Percentiles rank a stretch among this genome's conserved stretches.
These are phyloP conservation scores for Acromyrmex charruanus DNA, from an alignment of 1,140 invertebrate genomes.

Conservation along the genomic window DNA sequence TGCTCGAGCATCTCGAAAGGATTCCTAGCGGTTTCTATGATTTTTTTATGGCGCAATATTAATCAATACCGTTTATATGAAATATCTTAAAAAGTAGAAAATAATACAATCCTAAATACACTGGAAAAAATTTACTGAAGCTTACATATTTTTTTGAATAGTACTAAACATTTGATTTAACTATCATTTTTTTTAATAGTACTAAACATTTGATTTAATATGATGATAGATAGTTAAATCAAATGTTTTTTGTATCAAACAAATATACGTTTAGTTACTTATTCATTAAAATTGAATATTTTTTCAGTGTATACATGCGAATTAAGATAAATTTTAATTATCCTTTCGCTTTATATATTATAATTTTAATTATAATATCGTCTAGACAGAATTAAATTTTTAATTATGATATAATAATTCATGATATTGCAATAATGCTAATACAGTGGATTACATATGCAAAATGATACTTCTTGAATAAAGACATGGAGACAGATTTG, in stretches of 20 bases:
- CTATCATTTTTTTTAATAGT: no score
- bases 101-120: no score
- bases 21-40: not conserved
- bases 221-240: no score
- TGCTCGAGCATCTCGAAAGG: not conserved
- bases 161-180: no score
- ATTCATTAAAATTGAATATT: no score
- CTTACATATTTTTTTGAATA: no score
- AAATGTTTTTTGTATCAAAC: no score
- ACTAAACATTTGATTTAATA: no score
- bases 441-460: not conserved
- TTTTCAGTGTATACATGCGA: not conserved
- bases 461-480: not conserved
- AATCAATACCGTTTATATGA: not conserved
- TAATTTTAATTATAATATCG: not conserved
- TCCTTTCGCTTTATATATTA: not conserved
- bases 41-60: not conserved
- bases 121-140: no score
- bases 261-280: no score
- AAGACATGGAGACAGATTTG: not conserved
- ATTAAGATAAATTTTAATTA: constrained; percentile 21
- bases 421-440: constrained; percentile 6
- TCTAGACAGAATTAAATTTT: not conserved
- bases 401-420: not conserved
- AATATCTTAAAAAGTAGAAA: not conserved